phyloP scores from a whole-genome alignment of 2,797 vertebrate genomes.

The Halcyon leucocephala region DNA sequence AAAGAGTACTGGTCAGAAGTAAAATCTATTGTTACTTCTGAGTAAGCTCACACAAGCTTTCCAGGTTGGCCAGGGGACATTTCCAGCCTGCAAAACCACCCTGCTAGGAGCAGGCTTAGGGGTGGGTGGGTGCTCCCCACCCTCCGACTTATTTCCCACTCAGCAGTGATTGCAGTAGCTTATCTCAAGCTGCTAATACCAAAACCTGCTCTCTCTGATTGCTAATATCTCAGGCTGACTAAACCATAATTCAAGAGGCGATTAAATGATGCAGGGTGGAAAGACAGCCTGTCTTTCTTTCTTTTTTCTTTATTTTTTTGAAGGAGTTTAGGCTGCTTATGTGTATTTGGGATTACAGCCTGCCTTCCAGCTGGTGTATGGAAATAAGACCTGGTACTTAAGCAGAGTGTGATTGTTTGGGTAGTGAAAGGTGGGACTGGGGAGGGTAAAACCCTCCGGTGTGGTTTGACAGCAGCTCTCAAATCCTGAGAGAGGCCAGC shows the following conservation, averaged over 20 bases:
- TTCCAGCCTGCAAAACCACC: neutral
- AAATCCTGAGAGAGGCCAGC: neutral
- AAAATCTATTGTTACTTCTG: neutral
- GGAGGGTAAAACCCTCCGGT: neutral
- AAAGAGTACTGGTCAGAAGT: neutral
- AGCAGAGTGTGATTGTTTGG: neutral
- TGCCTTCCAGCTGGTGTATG: neutral
- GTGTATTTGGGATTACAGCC: neutral
- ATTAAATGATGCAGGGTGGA: neutral
- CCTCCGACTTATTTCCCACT: neutral
- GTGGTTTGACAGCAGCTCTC: neutral
- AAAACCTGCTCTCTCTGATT: neutral
- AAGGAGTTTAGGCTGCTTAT: neutral
- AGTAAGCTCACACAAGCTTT: neutral
- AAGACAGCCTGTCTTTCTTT: neutral
- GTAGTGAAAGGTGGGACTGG: neutral
- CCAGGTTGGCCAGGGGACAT: neutral
- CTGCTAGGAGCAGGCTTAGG: neutral
- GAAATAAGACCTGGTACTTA: slow-evolving; percentile 17
- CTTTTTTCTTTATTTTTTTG: neutral
- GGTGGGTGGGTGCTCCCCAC: neutral
- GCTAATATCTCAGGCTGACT: slow-evolving; percentile 7
- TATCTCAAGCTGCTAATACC: neutral
- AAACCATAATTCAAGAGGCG: neutral
- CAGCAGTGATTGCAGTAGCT: neutral